Conservation (phyloP, 1,140 invertebrate species). For the Drosophila sp. region DNA sequence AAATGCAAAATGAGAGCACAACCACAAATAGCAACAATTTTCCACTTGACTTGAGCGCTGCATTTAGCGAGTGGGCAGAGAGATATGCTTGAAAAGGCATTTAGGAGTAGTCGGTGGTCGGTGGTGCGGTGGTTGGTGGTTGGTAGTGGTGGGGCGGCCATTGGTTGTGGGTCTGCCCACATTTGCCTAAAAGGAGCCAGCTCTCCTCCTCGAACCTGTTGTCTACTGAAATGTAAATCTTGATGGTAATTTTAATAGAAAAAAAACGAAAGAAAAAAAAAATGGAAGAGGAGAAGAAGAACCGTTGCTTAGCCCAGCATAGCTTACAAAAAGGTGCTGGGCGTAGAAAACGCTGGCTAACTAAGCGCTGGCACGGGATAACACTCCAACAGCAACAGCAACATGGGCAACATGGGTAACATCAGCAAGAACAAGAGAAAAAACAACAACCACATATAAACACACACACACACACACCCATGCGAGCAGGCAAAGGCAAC, state of each 20-base stretch:
- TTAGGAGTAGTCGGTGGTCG: conserved; percentile 29
- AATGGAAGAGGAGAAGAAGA: conserved; percentile 21
- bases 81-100: conserved; percentile 49
- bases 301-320: conserved; percentile 67
- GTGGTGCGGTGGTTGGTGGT: not conserved
- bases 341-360: conserved; percentile 75
- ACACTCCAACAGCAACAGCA: conserved; percentile 63
- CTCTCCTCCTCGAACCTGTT: conserved; percentile 61
- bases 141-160: conserved; percentile 8
- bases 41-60: conserved; percentile 78
- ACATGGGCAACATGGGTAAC: conserved; percentile 21
- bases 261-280: conserved; percentile 50
- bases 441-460: conserved; percentile 44
- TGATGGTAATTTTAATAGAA: conserved; percentile 83
- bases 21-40: conserved; percentile 74
- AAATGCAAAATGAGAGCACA: conserved; percentile 74
- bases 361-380: conserved; percentile 75
- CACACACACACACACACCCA: conserved; percentile 50
- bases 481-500: conserved; percentile 66
- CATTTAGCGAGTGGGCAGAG: conserved; percentile 59
- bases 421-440: conserved; percentile 4
- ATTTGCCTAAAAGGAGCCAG: conserved; percentile 68
- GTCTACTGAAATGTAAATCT: conserved; percentile 82
- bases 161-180: conserved; percentile 55
- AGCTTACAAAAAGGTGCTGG: conserved; percentile 60